phyloP scores from a whole-genome alignment of 2,113 vertebrate species.

The Guaruba guarouba region DNA sequence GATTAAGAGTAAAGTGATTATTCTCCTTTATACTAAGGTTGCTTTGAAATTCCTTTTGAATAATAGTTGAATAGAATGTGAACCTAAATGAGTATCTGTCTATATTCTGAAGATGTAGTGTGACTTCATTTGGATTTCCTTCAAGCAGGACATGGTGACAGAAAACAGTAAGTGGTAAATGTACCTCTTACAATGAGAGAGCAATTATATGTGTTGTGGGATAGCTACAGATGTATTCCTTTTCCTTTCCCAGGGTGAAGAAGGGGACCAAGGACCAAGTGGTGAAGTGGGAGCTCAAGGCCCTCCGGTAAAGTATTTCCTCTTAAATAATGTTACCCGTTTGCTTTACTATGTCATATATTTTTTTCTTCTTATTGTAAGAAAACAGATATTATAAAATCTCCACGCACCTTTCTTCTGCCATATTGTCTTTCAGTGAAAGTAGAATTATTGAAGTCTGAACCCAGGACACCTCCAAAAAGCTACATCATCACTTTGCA shows the following conservation, averaged over 20 bases:
- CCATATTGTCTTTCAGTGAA: not conserved
- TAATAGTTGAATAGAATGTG: not conserved
- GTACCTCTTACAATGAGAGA: not conserved
- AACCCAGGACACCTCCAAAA: not conserved
- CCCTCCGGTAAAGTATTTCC: conserved; percentile 82
- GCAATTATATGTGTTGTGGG: not conserved
- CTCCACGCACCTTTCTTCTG: not conserved
- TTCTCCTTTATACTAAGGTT: not conserved
- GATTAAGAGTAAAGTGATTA: not conserved
- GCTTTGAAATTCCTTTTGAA: not conserved
- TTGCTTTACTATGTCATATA: not conserved
- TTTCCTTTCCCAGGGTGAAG: conserved; percentile 83
- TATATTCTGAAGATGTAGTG: not conserved
- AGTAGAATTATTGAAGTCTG: not conserved
- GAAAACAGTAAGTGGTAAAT: not conserved
- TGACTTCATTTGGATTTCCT: not conserved
- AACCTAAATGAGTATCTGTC: not conserved
- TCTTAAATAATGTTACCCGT: not conserved
- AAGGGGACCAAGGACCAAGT: conserved; percentile 87
- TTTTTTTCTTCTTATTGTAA: not conserved
- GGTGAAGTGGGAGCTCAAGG: conserved; percentile 92
- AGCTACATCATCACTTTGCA: rapidly evolving
- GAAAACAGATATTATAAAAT: not conserved
- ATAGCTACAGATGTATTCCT: not conserved
- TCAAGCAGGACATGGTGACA: not conserved